phyloP scores from a whole-genome alignment of 2,113 vertebrate species.

The Rana temporaria region DNA sequence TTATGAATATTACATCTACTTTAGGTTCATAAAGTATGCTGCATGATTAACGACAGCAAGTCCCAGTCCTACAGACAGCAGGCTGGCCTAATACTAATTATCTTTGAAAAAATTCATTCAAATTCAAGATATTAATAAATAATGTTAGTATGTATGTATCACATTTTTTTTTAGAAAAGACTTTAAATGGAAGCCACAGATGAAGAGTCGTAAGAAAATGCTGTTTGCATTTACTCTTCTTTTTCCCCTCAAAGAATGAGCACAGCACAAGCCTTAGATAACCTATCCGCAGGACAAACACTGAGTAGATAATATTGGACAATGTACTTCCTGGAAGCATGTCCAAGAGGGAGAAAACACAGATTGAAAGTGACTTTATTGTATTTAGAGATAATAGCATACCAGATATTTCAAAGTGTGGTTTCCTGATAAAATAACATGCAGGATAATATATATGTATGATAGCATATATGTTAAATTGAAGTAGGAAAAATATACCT shows the following conservation, averaged over 20 bases:
- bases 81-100: neutral
- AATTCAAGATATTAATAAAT: neutral
- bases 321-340: conserved; percentile 54
- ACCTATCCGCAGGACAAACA: conserved; percentile 50
- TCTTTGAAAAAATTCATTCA: neutral
- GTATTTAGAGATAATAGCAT: conserved; percentile 46
- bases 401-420: conserved; percentile 33
- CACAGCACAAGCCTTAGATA: conserved; percentile 50
- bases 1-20: no score
- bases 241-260: conserved; percentile 21
- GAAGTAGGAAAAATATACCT: neutral
- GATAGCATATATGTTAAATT: neutral
- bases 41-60: no score
- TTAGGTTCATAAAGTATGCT: no score
- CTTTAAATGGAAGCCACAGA: neutral
- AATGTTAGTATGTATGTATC: no score
- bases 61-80: no score
- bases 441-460: neutral
- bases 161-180: neutral
- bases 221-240: conserved; percentile 23
- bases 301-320: conserved; percentile 45
- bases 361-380: conserved; percentile 33
- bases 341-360: conserved; percentile 39
- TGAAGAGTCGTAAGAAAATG: neutral
- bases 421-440: conserved; percentile 37